phyloP scores from a whole-genome alignment of 2,113 vertebrate species.

The Chaetodon auriga region DNA sequence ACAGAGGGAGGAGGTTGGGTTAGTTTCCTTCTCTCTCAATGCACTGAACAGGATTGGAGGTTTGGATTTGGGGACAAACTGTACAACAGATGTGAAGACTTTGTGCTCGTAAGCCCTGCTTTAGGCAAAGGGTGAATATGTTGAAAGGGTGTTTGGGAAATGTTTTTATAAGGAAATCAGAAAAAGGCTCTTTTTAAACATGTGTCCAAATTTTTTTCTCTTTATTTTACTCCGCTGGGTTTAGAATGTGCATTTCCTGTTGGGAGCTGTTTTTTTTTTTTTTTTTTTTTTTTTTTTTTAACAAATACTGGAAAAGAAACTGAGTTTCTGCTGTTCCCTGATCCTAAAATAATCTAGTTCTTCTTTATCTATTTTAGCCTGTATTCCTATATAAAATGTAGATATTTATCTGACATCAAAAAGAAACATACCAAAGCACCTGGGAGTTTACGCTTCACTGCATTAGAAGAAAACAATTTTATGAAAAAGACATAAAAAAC shows the following conservation, averaged over 20 bases:
- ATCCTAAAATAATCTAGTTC: conserved; percentile 70
- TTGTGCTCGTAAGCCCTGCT: conserved; percentile 48
- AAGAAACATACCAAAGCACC: conserved; percentile 83
- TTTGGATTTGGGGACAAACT: conserved; percentile 62
- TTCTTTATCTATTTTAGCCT: conserved; percentile 67
- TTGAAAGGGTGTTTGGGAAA: conserved; percentile 58
- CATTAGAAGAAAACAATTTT: conserved; percentile 70
- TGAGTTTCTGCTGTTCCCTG: conserved; percentile 71
- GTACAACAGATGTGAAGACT: conserved; percentile 67
- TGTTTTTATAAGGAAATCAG: conserved; percentile 72
- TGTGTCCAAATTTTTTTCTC: conserved; percentile 41
- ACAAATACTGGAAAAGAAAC: conserved; percentile 76
- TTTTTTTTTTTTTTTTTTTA: conserved; percentile 27
- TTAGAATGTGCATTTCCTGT: conserved; percentile 66
- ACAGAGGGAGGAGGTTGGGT: conserved; percentile 46
- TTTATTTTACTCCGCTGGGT: conserved; percentile 52
- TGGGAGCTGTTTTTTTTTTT: conserved; percentile 31
- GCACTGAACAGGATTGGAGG: conserved; percentile 77
- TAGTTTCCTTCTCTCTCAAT: conserved; percentile 62
- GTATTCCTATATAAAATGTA: conserved; percentile 75
- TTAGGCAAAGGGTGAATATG: conserved; percentile 43
- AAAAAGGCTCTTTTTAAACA: conserved; percentile 68
- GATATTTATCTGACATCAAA: conserved; percentile 80
- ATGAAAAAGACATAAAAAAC: conserved; percentile 58
- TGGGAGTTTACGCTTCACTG: conserved; percentile 73